Base-by-base conservation (phyloP, 64 coral and sea anemone genomes). In the Montipora sp. region DNA sequence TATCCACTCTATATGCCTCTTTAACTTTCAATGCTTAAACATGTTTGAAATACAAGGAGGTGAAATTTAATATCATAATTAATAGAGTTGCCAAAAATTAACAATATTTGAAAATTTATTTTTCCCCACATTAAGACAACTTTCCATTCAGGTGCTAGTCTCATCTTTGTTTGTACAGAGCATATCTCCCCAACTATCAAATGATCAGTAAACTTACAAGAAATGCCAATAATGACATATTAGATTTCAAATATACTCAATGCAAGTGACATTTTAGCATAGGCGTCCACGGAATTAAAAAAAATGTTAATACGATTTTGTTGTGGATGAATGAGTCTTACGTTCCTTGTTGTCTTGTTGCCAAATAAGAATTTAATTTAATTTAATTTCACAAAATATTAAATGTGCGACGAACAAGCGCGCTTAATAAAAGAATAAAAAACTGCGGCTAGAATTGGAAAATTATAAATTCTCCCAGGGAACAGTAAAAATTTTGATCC, bases 391-490 rank as follows among this genome's bases (percentile, higher is more conserved):
- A 57, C 13, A 60, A 36, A 19, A 83, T 59, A 14, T 12, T 24
- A 11, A n/a, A 20, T 14, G 0, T 68, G 7, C 13, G 57, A 7
- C 24, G n/a, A 13, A 20, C 5, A 55, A 2, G 16, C 16, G 43
- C 8, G n/a, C 51, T n/a, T 18, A 24, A 7, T 5, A 59, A 2
- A 36, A 36, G 36, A 36, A 36, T 36, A 36, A 36, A 36, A 36
- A 36, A 36, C 36, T 36, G 36, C 36, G 36, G 36, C 36, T 36
- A 36, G 13, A 63, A 63, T 63, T 63, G 3, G 60, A 16, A 48
- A 84, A 8, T 49, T 11, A 75, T 8, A 66, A 69, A 84, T 84
- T 68, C 81, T 60, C 81, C 59, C 70, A n/a, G 36, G 81, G 61
- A 61, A 69, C 20, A 84, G 13, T 18, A 3, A 78, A 36, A 75